phyloP scores from a whole-genome alignment of 2,888 invertebrate genomes.

The Tachina fera region DNA sequence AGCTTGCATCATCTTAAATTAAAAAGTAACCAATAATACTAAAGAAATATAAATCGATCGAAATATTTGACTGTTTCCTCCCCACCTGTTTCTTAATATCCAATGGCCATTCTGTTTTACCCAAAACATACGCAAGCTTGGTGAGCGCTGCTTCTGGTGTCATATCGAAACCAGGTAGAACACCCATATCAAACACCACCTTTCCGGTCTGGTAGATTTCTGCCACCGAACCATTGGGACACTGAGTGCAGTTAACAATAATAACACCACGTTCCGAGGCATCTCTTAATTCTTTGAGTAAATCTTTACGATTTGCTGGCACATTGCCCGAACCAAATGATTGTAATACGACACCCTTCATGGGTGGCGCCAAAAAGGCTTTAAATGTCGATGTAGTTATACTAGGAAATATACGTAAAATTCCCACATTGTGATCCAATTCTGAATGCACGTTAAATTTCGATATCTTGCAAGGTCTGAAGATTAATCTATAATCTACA shows the following conservation, averaged over 20 bases:
- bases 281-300: slow-evolving; percentile 88
- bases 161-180: slow-evolving; percentile 82
- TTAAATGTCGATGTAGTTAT: slow-evolving; percentile 91
- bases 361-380: slow-evolving; percentile 90
- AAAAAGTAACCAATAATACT: background rate
- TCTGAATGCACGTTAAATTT: slow-evolving; percentile 89
- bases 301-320: slow-evolving; percentile 91
- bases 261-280: slow-evolving; percentile 92
- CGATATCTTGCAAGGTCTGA: slow-evolving; percentile 85
- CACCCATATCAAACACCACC: slow-evolving; percentile 82
- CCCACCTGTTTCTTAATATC: slow-evolving; percentile 87
- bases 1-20: slow-evolving; percentile 87
- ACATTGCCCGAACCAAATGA: slow-evolving; percentile 97
- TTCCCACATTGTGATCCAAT: slow-evolving; percentile 92
- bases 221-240: slow-evolving; percentile 91
- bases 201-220: slow-evolving; percentile 93
- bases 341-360: slow-evolving; percentile 92
- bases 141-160: slow-evolving; percentile 97
- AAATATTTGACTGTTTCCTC: background rate
- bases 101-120: slow-evolving; percentile 88
- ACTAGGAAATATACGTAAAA: slow-evolving; percentile 95
- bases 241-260: slow-evolving; percentile 96
- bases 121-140: slow-evolving; percentile 94
- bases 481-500: slow-evolving; percentile 84
- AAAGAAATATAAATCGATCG: background rate